Evolutionary conservation across 1,140 invertebrate genomes (phyloP), one percentile per base, ranked within the genome.

Genomic region (Thaumatotibia leucotreta): DNA sequence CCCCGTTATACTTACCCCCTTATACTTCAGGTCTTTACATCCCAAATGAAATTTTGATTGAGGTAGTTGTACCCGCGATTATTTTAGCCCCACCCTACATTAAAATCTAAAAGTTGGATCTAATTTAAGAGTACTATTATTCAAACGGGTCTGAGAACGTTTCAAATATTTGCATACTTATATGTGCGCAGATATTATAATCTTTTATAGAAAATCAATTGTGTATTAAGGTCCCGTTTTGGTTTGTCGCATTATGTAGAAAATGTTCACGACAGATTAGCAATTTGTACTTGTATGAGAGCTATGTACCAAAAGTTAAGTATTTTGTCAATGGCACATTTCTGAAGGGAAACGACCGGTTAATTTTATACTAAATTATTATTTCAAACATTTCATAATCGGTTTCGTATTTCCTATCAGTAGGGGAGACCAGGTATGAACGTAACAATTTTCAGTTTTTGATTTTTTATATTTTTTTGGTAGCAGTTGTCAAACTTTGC

Each of bases 51-150:
- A 4, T 39, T 0, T 29, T 29, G 2, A 14, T 39, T n/a, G n/a
- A n/a, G n/a, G 35, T 11, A 39, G 10, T 11, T 2, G 31, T 33
- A 33, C 32, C 32, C 4, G n/a, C 32, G 10, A 0, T 11, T 33
- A 33, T 2, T 33, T n/a, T 33, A 33, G 2, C 35, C 3, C 35
- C 5, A 39, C n/a, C n/a, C n/a, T n/a, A n/a, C 33, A 39, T 45
- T 45, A 45, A 58, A 27, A 58, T 29, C 52, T 58, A 58, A 58
- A 58, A 58, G 52, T 11, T 29, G 52, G 27, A 54, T 54, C 52
- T 27, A 3, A 24, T 54, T 29, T 0, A 24, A 54, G 1, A 24
- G 52, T 29, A 54, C 52, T 11, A 2, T 6, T 17, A n/a, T n/a
- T n/a, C 24, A 58, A 29, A 58, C 52, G 2, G 24, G 5, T 27